A percentile compares a stretch with the other conserved stretches of the same genome.
Evolutionary conservation across 2,797 vertebrate species (phyloP).

Genomic region (Danio tinwini): DNA sequence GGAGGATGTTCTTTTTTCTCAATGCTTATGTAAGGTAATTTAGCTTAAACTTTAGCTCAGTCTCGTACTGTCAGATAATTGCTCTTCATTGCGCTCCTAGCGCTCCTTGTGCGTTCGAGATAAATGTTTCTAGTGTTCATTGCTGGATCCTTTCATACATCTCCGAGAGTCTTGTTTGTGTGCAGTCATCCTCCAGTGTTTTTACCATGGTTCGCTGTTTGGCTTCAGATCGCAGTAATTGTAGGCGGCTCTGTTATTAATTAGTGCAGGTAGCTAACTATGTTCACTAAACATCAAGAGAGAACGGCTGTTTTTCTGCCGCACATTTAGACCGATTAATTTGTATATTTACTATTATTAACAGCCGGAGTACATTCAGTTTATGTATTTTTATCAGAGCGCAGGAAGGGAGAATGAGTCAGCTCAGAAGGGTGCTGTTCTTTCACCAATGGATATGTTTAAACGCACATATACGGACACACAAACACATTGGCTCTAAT

Average conservation of each 20-base stretch:
- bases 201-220: conserved; percentile 25
- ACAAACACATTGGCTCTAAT: conserved; percentile 56
- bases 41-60: conserved; percentile 28
- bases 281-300: conserved; percentile 54
- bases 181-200: conserved; percentile 26
- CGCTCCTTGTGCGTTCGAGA: conserved; percentile 9
- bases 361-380: background rate
- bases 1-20: conserved; percentile 40
- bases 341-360: conserved; percentile 12
- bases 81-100: conserved; percentile 26
- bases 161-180: conserved; percentile 36
- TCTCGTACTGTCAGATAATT: conserved; percentile 18
- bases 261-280: conserved; percentile 62
- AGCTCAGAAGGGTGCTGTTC: conserved; percentile 23
- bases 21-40: conserved; percentile 40
- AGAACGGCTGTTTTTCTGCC: conserved; percentile 45
- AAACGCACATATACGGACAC: conserved; percentile 41
- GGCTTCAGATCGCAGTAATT: conserved; percentile 43
- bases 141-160: conserved; percentile 29
- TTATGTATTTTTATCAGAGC: conserved; percentile 31
- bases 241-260: conserved; percentile 65
- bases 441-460: conserved; percentile 34
- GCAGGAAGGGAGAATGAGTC: conserved; percentile 23
- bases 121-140: conserved; percentile 1
- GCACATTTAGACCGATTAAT: conserved; percentile 12